Conservation (phyloP, 2,797 vertebrate species). For the Falco novaeseelandiae region DNA sequence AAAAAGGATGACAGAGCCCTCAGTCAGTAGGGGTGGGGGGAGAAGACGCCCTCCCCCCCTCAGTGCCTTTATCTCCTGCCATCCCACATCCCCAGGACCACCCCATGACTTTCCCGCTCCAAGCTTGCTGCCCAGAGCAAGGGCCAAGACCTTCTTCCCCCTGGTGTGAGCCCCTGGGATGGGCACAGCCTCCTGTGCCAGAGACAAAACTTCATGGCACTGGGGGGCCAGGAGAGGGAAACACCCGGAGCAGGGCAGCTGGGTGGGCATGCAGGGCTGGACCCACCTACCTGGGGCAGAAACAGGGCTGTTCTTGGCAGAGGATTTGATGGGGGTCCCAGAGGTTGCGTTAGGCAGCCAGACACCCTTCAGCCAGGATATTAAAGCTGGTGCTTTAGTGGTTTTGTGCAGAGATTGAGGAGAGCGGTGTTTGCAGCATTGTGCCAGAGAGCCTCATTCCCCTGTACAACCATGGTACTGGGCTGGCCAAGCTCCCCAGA, state of each 20-base stretch:
- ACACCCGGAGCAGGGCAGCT: fast-evolving
- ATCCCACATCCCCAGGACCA: not conserved
- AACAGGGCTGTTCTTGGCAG: fast-evolving
- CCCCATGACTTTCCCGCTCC: not conserved
- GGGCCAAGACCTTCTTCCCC: not conserved
- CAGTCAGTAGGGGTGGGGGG: too few species aligned
- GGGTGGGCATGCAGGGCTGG: not conserved
- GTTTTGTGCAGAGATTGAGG: not conserved
- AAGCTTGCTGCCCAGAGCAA: not conserved
- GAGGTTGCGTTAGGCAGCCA: not conserved
- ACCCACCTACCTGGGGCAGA: not conserved
- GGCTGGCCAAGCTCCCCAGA: not conserved
- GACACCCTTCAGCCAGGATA: not conserved
- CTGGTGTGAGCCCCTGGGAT: fast-evolving
- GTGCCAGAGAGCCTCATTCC: not conserved
- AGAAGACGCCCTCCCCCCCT: not conserved
- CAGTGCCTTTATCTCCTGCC: not conserved
- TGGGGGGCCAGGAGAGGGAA: not conserved
- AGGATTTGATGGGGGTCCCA: not conserved
- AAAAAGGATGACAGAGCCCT: too few species aligned
- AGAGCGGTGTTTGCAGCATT: fast-evolving
- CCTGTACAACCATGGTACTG: fast-evolving
- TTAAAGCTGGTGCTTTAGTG: not conserved
- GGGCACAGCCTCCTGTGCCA: not conserved
- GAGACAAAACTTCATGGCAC: not conserved